These are phyloP conservation scores for Epizoanthus fatuus DNA, from an alignment of 92 coral and sea anemone genomes.

Conservation along the genomic window DNA sequence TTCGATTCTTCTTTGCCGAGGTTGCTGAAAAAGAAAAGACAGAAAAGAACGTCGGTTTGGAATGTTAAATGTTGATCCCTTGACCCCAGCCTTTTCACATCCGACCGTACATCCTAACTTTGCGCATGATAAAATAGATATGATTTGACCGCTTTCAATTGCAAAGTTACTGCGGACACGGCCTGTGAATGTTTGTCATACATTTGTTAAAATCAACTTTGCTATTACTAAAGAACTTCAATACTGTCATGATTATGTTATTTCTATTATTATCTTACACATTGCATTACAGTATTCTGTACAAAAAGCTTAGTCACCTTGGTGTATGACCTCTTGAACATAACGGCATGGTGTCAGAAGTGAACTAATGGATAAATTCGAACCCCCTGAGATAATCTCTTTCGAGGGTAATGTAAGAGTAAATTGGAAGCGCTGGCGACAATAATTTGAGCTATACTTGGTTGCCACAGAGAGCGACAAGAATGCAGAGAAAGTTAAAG, in stretches of 20 bases:
- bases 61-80: not conserved
- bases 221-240: too few relatives aligned
- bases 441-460: conserved; percentile 11
- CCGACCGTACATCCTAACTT: not conserved
- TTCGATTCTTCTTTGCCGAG: conserved; percentile 3
- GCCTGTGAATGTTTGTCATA: too few relatives aligned
- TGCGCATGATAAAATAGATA: not conserved
- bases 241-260: too few relatives aligned
- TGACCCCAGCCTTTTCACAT: not conserved
- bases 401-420: conserved; percentile 59
- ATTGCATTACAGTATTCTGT: too few relatives aligned
- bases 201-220: too few relatives aligned
- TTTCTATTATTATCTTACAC: too few relatives aligned
- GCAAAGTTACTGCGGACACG: too few relatives aligned
- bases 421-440: conserved; percentile 41
- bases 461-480: conserved; percentile 43
- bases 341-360: conserved; percentile 53
- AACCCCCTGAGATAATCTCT: conserved; percentile 56
- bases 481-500: conserved; percentile 47
- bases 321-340: too few relatives aligned
- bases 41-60: not conserved
- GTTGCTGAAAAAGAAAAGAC: conserved; percentile 5
- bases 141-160: too few relatives aligned
- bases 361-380: conserved; percentile 46
- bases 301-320: not conserved